These are phyloP conservation scores for Nanorana parkeri DNA, from an alignment of 2,113 vertebrate species.

Conservation along the genomic window DNA sequence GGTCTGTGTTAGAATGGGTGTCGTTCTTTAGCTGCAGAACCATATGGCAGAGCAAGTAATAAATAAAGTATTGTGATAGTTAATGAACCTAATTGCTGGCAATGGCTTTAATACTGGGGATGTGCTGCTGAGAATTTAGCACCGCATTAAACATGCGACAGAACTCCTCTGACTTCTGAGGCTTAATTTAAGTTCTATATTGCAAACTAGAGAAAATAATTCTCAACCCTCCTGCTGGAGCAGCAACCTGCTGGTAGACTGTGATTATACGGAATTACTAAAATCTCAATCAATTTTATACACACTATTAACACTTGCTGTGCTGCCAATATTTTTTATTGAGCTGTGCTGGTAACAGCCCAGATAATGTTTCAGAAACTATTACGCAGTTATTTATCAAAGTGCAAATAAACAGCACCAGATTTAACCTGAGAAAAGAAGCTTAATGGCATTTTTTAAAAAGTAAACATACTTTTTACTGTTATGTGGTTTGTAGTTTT, in stretches of 20 bases:
- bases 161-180: conserved; percentile 85
- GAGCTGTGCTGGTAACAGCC: conserved; percentile 49
- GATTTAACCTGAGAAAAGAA: conserved; percentile 3
- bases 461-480: not conserved
- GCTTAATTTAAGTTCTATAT: conserved; percentile 91
- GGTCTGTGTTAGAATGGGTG: conserved; percentile 79
- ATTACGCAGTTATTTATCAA: conserved; percentile 49
- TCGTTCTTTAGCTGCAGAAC: conserved; percentile 85
- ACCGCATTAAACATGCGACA: conserved; percentile 81
- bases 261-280: conserved; percentile 88
- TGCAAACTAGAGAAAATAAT: conserved; percentile 89
- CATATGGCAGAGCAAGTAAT: conserved; percentile 83
- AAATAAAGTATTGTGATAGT: conserved; percentile 90
- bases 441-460: not conserved
- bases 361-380: conserved; percentile 49
- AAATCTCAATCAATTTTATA: conserved; percentile 86
- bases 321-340: conserved; percentile 59
- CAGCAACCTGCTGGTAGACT: conserved; percentile 86
- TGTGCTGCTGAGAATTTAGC: conserved; percentile 87
- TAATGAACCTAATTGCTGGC: conserved; percentile 88
- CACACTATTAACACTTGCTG: conserved; percentile 81
- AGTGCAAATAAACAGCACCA: conserved; percentile 42
- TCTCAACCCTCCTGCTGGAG: conserved; percentile 87
- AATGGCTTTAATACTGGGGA: conserved; percentile 82
- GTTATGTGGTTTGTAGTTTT: not conserved